These are phyloP conservation scores for Drosophila elegans DNA, from an alignment of 1,140 invertebrate genomes.

Conservation along the genomic window DNA sequence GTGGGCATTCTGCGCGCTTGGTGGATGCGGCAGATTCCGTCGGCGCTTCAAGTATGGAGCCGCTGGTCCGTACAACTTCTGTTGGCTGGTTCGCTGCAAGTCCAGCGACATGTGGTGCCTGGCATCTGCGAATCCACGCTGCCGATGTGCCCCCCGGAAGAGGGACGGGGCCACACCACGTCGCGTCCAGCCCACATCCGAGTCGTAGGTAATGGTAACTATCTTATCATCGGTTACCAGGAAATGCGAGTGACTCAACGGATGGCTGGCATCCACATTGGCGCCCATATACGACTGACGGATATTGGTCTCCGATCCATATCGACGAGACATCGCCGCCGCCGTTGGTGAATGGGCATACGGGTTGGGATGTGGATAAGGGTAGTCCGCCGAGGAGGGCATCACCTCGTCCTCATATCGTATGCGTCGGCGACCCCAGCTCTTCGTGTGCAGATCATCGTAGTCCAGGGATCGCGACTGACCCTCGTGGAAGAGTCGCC, in stretches of 20 bases:
- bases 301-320: conserved; percentile 82
- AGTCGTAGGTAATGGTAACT: conserved; percentile 85
- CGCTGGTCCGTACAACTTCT: conserved; percentile 77
- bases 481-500: conserved; percentile 77
- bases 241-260: conserved; percentile 84
- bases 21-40: conserved; percentile 79
- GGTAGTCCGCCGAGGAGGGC: conserved; percentile 34
- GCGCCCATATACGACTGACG: conserved; percentile 83
- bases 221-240: conserved; percentile 85
- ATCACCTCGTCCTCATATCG: conserved; percentile 79
- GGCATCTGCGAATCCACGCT: conserved; percentile 52
- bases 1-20: conserved; percentile 81
- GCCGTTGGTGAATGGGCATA: conserved; percentile 38
- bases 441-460: conserved; percentile 80
- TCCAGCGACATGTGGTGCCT: conserved; percentile 80
- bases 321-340: conserved; percentile 63
- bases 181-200: conserved; percentile 85
- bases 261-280: conserved; percentile 72
- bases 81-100: conserved; percentile 76
- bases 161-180: conserved; percentile 75
- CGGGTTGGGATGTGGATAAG: conserved; percentile 30
- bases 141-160: conserved; percentile 65
- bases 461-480: conserved; percentile 82
- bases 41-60: conserved; percentile 75
- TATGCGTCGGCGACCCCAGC: conserved; percentile 77